Evolutionary conservation across 2,888 invertebrate genomes (phyloP), one percentile per base, ranked within the genome.

Genomic region (Odontocolon sp.): DNA sequence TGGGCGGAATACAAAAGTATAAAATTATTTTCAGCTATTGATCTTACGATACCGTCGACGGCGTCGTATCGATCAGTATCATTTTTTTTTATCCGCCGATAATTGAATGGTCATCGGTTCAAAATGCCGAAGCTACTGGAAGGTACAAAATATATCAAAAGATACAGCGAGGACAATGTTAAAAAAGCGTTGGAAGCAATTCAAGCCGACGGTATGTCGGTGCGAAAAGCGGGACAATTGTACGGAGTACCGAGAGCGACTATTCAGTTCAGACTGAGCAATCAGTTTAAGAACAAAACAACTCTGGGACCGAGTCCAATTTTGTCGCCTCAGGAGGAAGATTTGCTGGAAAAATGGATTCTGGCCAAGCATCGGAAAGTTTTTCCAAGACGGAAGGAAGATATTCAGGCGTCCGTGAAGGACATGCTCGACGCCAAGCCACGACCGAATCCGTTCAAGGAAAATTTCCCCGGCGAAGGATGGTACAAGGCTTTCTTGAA

Each of bases 401-500:
- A 68, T 0, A 77, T 77, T 68, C 77, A 79, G 36, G 79, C 77
- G 0, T 79, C 79, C 6, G 79, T 80, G 9, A 80, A 80, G 56
- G 77, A 80, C 45, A 75, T 80, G 47, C 71, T 77, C 31, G 79
- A 80, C 11, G 79, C 71, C 3, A 78, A 75, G 31, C 75, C 81
- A 26, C 67, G 82, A 45, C 72, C 71, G 1, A 86, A 83, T 80
- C 83, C 85, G 64, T 81, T 89, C 84, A 83, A 80, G 66, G 72
- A 84, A 50, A 85, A 84, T 61, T 67, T 77, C 54, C 85, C 87
- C 1, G 86, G 86, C 18, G 78, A 81, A 36, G 81, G 81, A 9
- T 89, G 87, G 86, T 87, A 83, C 76, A 83, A 81, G 56, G 79
- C 84, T 1, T 87, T 87, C 79, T 69, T 86, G 38, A 76, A 83